Evolutionary conservation across 2,113 vertebrate genomes (phyloP).

Genomic region (Phaethornis superciliosus): DNA sequence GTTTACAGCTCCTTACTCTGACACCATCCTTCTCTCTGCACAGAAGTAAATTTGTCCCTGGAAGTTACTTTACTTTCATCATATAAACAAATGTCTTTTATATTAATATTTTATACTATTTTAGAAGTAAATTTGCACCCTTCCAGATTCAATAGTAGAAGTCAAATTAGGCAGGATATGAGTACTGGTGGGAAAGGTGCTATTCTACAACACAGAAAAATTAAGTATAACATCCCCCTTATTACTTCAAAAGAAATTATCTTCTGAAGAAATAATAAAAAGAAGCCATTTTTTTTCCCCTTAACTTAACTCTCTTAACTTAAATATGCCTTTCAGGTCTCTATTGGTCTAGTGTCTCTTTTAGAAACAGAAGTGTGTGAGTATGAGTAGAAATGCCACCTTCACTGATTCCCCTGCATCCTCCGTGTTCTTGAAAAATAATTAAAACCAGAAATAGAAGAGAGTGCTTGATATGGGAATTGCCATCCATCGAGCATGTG

Average conservation of each 20-base stretch:
- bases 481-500: not conserved
- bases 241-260: slow-evolving; percentile 48
- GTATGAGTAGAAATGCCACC: not conserved
- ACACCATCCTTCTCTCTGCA: not conserved
- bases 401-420: not conserved
- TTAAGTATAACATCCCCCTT: slow-evolving; percentile 8
- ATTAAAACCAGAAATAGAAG: slow-evolving; percentile 38
- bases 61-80: slow-evolving; percentile 1
- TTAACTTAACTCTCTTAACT: slow-evolving; percentile 4
- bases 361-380: slow-evolving; percentile 4
- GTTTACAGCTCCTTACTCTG: not conserved
- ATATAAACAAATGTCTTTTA: not conserved
- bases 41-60: not conserved
- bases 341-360: not conserved
- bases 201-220: not conserved
- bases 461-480: not conserved
- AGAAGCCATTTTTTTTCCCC: slow-evolving; percentile 32
- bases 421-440: slow-evolving; percentile 23
- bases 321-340: slow-evolving; percentile 24
- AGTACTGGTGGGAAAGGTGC: slow-evolving; percentile 11
- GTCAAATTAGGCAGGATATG: slow-evolving; percentile 13
- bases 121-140: slow-evolving; percentile 5
- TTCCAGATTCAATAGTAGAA: not conserved
- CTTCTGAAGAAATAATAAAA: slow-evolving; percentile 43
- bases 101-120: slow-evolving; percentile 41